phyloP scores from a whole-genome alignment of 1,140 invertebrate genomes.

The Caligus rogercresseyi region DNA sequence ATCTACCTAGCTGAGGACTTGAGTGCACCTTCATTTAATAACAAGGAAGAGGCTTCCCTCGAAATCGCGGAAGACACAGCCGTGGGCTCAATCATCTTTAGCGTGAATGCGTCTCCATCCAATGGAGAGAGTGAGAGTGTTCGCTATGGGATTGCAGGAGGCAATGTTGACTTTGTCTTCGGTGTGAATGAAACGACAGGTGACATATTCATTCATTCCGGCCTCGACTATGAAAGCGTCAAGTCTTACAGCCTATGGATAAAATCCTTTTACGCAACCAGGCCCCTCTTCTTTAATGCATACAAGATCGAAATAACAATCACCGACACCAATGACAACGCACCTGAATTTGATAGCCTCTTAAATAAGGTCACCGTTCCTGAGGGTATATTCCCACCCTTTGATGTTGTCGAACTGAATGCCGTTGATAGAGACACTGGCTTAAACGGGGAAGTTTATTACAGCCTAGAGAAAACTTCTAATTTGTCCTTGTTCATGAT shows the following conservation, averaged over 20 bases:
- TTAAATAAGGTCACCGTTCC: slow-evolving; percentile 64
- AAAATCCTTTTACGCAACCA: slow-evolving; percentile 66
- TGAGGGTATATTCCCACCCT: slow-evolving; percentile 66
- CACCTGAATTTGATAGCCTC: slow-evolving; percentile 54
- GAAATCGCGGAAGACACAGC: neutral
- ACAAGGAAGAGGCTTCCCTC: neutral
- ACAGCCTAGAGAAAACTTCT: slow-evolving; percentile 44
- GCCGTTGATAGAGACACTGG: slow-evolving; percentile 73
- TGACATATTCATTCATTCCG: slow-evolving; percentile 49
- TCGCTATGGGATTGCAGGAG: slow-evolving; percentile 68
- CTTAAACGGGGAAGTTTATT: slow-evolving; percentile 63
- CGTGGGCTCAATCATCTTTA: slow-evolving; percentile 48
- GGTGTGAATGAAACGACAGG: slow-evolving; percentile 57
- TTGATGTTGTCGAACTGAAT: slow-evolving; percentile 50
- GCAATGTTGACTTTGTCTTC: slow-evolving; percentile 68
- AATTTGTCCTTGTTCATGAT: slow-evolving; percentile 47
- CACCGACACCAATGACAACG: slow-evolving; percentile 76
- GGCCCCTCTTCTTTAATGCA: slow-evolving; percentile 50
- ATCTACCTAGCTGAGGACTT: slow-evolving; percentile 28
- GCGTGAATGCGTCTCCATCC: slow-evolving; percentile 46
- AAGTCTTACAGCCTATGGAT: slow-evolving; percentile 76
- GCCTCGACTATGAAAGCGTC: slow-evolving; percentile 71
- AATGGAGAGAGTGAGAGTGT: slow-evolving; percentile 28
- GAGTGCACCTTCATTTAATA: slow-evolving; percentile 2
- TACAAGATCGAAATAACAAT: slow-evolving; percentile 57